phyloP scores from a whole-genome alignment of 2,113 vertebrate species.

The Chaenogobius annularis region DNA sequence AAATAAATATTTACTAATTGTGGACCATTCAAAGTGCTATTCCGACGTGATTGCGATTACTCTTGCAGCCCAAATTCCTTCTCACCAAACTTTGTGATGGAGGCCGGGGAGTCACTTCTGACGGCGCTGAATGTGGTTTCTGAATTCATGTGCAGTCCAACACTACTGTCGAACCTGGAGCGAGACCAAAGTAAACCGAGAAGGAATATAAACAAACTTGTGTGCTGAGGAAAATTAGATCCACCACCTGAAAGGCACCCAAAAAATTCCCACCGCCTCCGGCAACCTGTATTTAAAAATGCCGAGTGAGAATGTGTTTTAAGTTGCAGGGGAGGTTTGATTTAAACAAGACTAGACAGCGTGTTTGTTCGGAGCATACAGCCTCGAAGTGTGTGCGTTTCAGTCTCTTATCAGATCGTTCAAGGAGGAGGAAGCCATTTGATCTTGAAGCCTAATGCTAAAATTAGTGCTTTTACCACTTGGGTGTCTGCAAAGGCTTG shows the following conservation, averaged over 20 bases:
- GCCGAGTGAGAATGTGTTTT: slow-evolving; percentile 44
- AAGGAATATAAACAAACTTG: slow-evolving; percentile 14
- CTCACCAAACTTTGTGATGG: slow-evolving; percentile 89
- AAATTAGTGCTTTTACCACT: slow-evolving; percentile 18
- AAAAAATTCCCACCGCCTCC: slow-evolving; percentile 44
- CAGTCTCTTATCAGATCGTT: slow-evolving; percentile 55
- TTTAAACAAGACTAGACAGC: slow-evolving; percentile 60
- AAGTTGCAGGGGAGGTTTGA: slow-evolving; percentile 54
- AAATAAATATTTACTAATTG: not conserved
- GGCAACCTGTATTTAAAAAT: slow-evolving; percentile 59
- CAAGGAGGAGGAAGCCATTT: slow-evolving; percentile 60
- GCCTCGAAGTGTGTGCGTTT: slow-evolving; percentile 45
- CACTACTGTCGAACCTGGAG: slow-evolving; percentile 80
- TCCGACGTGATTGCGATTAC: not conserved
- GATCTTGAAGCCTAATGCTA: slow-evolving; percentile 36
- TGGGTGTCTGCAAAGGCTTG: slow-evolving; percentile 13
- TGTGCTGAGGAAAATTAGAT: slow-evolving; percentile 39
- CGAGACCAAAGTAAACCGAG: slow-evolving; percentile 18
- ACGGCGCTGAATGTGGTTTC: slow-evolving; percentile 74
- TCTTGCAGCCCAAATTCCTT: slow-evolving; percentile 31
- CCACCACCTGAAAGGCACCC: slow-evolving; percentile 40
- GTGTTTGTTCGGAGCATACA: slow-evolving; percentile 54
- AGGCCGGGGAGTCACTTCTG: slow-evolving; percentile 83
- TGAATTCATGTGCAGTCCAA: slow-evolving; percentile 86
- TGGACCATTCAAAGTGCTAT: not conserved